phyloP scores from a whole-genome alignment of 2,797 vertebrate species.

The Molossus molossus region DNA sequence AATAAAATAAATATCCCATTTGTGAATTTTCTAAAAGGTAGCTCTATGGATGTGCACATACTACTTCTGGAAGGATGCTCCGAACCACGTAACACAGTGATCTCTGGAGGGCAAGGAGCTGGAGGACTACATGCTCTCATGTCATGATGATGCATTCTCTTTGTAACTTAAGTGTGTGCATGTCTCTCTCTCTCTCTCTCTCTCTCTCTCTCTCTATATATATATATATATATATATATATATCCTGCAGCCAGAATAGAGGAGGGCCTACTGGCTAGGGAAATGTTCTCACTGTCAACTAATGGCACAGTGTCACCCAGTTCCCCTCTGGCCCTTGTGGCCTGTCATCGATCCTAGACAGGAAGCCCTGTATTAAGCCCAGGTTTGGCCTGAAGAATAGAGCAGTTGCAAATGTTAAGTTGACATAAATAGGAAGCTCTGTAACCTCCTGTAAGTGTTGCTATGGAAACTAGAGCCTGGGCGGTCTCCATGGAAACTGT shows the following conservation, averaged over 20 bases:
- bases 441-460: constrained; percentile 64
- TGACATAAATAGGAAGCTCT: constrained; percentile 78
- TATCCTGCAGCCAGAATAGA: not conserved
- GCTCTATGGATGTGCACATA: not conserved
- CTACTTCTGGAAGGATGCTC: not conserved
- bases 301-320: not conserved
- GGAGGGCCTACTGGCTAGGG: not conserved
- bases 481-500: constrained; percentile 82
- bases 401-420: constrained; percentile 71
- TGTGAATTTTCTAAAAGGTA: not conserved
- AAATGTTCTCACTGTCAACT: not conserved
- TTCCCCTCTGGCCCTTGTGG: not conserved
- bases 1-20: not conserved
- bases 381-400: constrained; percentile 53
- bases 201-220: too few species aligned
- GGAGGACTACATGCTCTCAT: not conserved
- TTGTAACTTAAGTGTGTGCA: not conserved
- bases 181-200: too few species aligned
- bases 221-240: too few species aligned
- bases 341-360: constrained; percentile 3
- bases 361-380: constrained; percentile 18
- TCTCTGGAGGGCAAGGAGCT: not conserved
- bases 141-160: not conserved
- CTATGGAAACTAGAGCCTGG: constrained; percentile 82
- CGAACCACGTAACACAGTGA: not conserved